phyloP scores from a whole-genome alignment of 2,113 vertebrate species.

The Genyomyrus donnyi region DNA sequence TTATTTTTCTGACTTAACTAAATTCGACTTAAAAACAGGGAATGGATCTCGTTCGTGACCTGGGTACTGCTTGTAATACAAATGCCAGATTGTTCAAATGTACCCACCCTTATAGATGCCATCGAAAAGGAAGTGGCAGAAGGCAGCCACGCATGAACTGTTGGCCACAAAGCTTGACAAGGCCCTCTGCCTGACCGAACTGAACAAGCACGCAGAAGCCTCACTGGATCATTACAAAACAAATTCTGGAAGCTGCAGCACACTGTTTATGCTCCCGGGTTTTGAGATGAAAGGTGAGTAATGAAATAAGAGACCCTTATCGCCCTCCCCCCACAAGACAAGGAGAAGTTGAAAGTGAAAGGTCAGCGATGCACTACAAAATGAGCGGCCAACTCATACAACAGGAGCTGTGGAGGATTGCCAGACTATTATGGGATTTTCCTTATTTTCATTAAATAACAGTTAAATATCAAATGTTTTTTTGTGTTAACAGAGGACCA shows the following conservation, averaged over 20 bases:
- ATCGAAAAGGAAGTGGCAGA: slow-evolving; percentile 67
- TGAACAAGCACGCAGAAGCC: slow-evolving; percentile 62
- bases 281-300: slow-evolving; percentile 63
- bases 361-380: slow-evolving; percentile 79
- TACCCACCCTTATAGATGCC: slow-evolving; percentile 29
- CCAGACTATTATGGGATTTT: not conserved
- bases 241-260: slow-evolving; percentile 50
- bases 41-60: not conserved
- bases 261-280: slow-evolving; percentile 53
- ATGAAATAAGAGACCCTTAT: slow-evolving; percentile 56
- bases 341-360: slow-evolving; percentile 72
- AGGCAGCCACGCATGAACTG: slow-evolving; percentile 79
- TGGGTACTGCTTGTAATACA: not conserved
- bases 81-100: not conserved
- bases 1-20: not conserved
- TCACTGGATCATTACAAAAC: slow-evolving; percentile 57
- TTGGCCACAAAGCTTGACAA: slow-evolving; percentile 86
- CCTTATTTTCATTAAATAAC: not conserved
- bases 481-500: not conserved
- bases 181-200: slow-evolving; percentile 83
- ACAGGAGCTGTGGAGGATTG: slow-evolving; percentile 65
- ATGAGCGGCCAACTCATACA: slow-evolving; percentile 91
- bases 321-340: slow-evolving; percentile 65
- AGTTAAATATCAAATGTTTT: not conserved
- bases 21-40: not conserved